Conservation (phyloP, 2,113 vertebrate species). For the Epinephelus fuscoguttatus region DNA sequence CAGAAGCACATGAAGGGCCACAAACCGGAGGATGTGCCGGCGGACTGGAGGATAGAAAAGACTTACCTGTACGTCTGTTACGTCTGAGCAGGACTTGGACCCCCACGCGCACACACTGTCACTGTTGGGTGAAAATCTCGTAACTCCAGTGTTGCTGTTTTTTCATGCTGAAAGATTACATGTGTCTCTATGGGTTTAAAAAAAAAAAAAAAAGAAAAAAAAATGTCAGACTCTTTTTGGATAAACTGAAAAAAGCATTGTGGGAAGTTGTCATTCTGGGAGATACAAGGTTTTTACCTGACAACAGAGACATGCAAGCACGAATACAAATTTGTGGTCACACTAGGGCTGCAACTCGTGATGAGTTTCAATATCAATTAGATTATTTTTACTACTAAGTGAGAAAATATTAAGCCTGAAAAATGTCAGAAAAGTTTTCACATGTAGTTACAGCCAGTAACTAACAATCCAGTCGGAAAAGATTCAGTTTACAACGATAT, state of each 20-base stretch:
- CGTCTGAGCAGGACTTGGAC: slow-evolving; percentile 86
- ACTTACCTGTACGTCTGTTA: slow-evolving; percentile 99
- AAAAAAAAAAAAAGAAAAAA: not conserved
- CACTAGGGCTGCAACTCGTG: slow-evolving; percentile 45
- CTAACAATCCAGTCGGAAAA: slow-evolving; percentile 36
- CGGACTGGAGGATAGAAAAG: slow-evolving; percentile 99
- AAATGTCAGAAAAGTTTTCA: slow-evolving; percentile 38
- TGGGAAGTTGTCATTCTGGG: slow-evolving; percentile 28
- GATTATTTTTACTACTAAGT: slow-evolving; percentile 30
- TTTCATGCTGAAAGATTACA: slow-evolving; percentile 48
- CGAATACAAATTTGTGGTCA: slow-evolving; percentile 37
- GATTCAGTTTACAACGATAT: slow-evolving; percentile 8
- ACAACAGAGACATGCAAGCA: slow-evolving; percentile 42
- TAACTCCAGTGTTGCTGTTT: slow-evolving; percentile 47
- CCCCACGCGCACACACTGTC: slow-evolving; percentile 42
- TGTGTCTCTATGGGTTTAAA: slow-evolving; percentile 34
- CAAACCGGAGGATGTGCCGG: slow-evolving; percentile 97
- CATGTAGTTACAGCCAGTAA: slow-evolving; percentile 27
- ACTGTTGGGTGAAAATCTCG: slow-evolving; percentile 44
- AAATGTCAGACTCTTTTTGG: slow-evolving; percentile 30
- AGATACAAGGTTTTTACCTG: slow-evolving; percentile 49
- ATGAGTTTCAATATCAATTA: slow-evolving; percentile 26
- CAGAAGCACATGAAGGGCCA: slow-evolving; percentile 99
- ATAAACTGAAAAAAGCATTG: slow-evolving; percentile 48
- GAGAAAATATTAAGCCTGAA: slow-evolving; percentile 2